Conservation (phyloP, 2,888 invertebrate species). For the Therioaphis trifolii region DNA sequence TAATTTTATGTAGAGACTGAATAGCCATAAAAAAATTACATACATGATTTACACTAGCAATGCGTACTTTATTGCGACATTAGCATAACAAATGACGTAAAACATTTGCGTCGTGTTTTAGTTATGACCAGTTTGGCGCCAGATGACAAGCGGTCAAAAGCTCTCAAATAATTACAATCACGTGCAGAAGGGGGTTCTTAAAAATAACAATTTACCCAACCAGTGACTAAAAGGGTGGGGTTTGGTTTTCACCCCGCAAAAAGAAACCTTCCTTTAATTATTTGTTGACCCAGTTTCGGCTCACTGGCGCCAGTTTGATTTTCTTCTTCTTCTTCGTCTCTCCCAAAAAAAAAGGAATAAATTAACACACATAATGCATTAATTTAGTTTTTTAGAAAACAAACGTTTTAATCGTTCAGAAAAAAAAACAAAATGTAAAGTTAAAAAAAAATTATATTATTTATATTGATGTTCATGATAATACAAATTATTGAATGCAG, state of each 20-base stretch:
- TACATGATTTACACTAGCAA: not conserved
- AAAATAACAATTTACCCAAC: constrained; percentile 11
- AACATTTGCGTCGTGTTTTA: not conserved
- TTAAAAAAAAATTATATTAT: too few species aligned
- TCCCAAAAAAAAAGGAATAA: not conserved
- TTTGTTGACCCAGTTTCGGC: constrained; percentile 39
- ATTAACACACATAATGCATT: constrained; percentile 30
- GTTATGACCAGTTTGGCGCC: constrained; percentile 43
- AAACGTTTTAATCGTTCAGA: too few species aligned
- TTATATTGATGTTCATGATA: too few species aligned
- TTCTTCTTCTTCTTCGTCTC: not conserved
- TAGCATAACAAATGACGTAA: not conserved
- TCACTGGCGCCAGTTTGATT: constrained; percentile 17
- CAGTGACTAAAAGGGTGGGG: not conserved
- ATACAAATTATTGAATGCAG: too few species aligned
- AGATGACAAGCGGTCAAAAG: constrained; percentile 28
- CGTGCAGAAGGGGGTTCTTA: not conserved
- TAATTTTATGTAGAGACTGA: not conserved
- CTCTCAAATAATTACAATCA: constrained; percentile 35
- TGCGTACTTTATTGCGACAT: not conserved
- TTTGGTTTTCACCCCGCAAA: not conserved
- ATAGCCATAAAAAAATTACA: not conserved
- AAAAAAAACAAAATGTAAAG: too few species aligned
- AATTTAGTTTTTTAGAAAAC: too few species aligned
- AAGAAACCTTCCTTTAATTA: constrained; percentile 50